Conservation (phyloP, 2,113 vertebrate species). For the Gnathochromis pfefferi region DNA sequence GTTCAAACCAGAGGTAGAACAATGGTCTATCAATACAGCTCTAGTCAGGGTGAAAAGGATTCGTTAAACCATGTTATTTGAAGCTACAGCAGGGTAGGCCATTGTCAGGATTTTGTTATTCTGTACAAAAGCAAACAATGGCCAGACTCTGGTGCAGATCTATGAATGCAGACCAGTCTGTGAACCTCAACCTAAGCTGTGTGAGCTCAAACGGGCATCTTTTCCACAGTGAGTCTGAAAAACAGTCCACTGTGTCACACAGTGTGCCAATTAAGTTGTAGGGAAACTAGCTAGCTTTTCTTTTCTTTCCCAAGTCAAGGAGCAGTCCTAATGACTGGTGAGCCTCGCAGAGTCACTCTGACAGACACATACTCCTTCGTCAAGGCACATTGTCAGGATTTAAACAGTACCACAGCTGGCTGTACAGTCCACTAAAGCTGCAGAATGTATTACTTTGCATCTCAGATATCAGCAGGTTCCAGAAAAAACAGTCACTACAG, state of each 20-base stretch:
- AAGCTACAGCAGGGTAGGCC: not conserved
- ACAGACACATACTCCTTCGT: not conserved
- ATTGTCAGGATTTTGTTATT: not conserved
- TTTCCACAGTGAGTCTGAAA: not conserved
- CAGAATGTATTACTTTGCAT: not conserved
- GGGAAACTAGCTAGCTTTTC: not conserved
- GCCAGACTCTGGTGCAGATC: not conserved
- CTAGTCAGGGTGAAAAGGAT: not conserved
- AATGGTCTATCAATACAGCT: not conserved
- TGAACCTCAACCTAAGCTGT: not conserved
- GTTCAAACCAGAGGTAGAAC: not conserved
- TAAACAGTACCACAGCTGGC: not conserved
- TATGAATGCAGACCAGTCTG: not conserved
- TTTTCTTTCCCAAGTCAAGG: not conserved
- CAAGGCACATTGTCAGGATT: not conserved
- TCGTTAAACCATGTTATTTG: not conserved
- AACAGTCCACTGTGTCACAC: not conserved
- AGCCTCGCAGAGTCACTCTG: not conserved
- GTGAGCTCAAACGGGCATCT: not conserved
- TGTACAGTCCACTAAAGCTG: not conserved
- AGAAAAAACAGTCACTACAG: not conserved
- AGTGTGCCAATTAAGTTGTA: not conserved
- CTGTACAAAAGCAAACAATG: not conserved
- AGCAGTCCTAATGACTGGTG: not conserved
- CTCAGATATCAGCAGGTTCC: not conserved